A percentile compares a stretch with the other conserved stretches of the same genome.
Conservation (phyloP, 2,888 invertebrate species). For the Morpho helenor region DNA sequence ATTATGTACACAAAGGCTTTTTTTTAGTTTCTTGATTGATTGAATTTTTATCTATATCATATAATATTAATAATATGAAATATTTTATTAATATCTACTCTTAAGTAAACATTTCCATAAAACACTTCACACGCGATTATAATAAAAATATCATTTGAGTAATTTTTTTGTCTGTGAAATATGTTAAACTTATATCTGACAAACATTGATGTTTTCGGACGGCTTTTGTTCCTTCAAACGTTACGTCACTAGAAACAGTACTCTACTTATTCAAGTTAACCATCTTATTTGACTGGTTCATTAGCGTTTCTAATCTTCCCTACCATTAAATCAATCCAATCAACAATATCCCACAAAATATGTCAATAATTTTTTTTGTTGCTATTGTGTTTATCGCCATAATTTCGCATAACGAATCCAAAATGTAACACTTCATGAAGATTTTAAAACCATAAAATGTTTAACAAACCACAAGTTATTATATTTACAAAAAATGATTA, state of each 20-base stretch:
- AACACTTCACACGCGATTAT: neutral
- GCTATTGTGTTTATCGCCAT: slow-evolving; percentile 50
- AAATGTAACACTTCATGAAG: slow-evolving; percentile 38
- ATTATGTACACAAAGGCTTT: no score
- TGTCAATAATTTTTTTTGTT: slow-evolving; percentile 34
- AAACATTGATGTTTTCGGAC: slow-evolving; percentile 5
- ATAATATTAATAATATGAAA: no score
- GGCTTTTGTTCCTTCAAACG: slow-evolving; percentile 13
- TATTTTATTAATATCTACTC: no score
- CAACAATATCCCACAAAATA: slow-evolving; percentile 18
- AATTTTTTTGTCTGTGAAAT: neutral
- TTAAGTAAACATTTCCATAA: neutral
- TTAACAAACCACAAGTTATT: slow-evolving; percentile 44
- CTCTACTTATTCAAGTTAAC: slow-evolving; percentile 19
- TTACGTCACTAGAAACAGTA: slow-evolving; percentile 26
- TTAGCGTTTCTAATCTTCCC: slow-evolving; percentile 17
- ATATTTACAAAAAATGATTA: slow-evolving; percentile 42
- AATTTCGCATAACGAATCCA: slow-evolving; percentile 56
- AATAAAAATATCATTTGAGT: neutral
- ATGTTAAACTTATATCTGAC: no score
- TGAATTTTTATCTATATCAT: no score
- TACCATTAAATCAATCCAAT: slow-evolving; percentile 8
- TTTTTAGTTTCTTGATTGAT: no score
- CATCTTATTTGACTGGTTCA: slow-evolving; percentile 19
- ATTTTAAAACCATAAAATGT: slow-evolving; percentile 28